A percentile compares a stretch with the other conserved stretches of the same genome.
phyloP scores from a whole-genome alignment of 2,113 vertebrate genomes.

The Ctenodactylus gundi region DNA sequence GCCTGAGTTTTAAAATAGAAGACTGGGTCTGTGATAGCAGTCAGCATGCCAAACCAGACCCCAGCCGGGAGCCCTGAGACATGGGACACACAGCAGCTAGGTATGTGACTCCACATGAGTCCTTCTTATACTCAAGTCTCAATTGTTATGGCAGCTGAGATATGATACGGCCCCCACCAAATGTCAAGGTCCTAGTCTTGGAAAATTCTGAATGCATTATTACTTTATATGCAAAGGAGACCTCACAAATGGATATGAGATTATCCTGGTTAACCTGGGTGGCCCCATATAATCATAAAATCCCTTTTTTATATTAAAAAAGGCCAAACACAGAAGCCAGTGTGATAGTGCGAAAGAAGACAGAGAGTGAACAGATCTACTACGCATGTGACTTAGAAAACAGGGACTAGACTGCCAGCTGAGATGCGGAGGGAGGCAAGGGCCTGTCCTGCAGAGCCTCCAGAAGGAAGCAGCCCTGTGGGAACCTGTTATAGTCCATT shows the following conservation, averaged over 20 bases:
- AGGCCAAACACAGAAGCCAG: background rate
- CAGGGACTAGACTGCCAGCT: background rate
- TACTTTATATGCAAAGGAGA: background rate
- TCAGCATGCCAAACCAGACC: background rate
- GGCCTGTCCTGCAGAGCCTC: background rate
- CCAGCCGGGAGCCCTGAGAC: background rate
- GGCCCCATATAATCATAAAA: background rate
- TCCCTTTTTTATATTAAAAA: background rate
- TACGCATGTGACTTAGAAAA: background rate
- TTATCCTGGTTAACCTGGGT: background rate
- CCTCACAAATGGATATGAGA: background rate
- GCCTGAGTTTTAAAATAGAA: constrained; percentile 8
- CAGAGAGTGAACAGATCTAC: background rate
- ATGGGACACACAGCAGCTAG: background rate
- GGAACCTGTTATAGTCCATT: background rate
- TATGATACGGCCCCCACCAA: too few relatives aligned
- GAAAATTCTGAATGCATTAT: background rate
- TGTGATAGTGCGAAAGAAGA: background rate
- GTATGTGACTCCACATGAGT: background rate
- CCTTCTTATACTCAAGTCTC: background rate
- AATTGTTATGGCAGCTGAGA: background rate
- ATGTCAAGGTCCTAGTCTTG: background rate
- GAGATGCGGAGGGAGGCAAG: background rate
- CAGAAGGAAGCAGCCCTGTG: background rate
- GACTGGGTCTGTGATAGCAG: background rate